Evolutionary conservation across 2,797 vertebrate genomes (phyloP).

Genomic region (Sparus aurata): DNA sequence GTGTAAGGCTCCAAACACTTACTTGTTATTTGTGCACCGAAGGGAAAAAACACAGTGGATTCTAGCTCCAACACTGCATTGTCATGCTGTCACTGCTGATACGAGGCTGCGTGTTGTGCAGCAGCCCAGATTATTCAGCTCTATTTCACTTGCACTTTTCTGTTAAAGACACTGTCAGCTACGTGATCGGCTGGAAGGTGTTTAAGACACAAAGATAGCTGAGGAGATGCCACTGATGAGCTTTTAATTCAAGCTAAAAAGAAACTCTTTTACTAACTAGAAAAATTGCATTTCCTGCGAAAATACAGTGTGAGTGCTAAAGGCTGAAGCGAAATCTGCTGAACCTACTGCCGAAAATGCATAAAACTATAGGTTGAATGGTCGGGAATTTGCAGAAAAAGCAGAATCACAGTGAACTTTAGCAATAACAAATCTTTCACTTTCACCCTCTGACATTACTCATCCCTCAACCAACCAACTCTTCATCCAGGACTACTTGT

Average conservation of each 20-base stretch:
- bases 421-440: slow-evolving; percentile 1
- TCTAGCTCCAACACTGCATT: slow-evolving; percentile 11
- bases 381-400: too few species aligned
- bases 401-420: slow-evolving; percentile 7
- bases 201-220: background rate
- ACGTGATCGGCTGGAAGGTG: background rate
- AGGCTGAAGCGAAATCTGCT: too few species aligned
- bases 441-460: slow-evolving; percentile 7
- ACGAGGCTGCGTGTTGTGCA: background rate
- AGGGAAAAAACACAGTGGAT: background rate
- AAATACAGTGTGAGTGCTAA: too few species aligned
- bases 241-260: slow-evolving; percentile 16
- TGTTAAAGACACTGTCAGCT: slow-evolving; percentile 9
- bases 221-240: background rate
- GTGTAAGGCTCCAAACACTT: background rate
- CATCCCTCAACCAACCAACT: background rate
- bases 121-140: slow-evolving; percentile 41
- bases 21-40: slow-evolving; percentile 26
- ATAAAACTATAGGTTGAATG: too few species aligned
- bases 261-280: background rate
- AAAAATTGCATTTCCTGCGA: too few species aligned
- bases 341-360: too few species aligned
- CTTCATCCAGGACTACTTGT: slow-evolving; percentile 91
- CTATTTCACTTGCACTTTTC: slow-evolving; percentile 29
- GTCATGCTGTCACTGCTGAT: slow-evolving; percentile 36